Evolutionary conservation across 2,888 invertebrate genomes (phyloP), one percentile per base, ranked within the genome.

Genomic region (Heliconius ismenius): DNA sequence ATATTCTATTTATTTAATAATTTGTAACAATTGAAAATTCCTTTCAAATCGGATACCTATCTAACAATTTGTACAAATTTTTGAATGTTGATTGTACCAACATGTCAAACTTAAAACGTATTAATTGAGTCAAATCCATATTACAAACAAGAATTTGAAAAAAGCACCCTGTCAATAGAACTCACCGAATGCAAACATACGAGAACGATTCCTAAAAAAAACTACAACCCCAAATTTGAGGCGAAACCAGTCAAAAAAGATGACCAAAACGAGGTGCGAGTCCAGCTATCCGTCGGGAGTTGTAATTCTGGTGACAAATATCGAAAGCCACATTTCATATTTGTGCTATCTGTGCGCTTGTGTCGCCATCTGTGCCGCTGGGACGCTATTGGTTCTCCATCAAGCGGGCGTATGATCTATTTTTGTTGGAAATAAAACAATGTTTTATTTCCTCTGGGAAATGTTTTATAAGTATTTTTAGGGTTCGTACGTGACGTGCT

Each of bases 281-380:
- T 87, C 84, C 88, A 88, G 86, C 89, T 87, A 78, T 82, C 94
- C 92, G 88, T 84, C 88, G 94, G 93, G 94, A 90, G 91, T 91
- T 90, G 90, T 94, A 94, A 93, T 91, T 94, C 93, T 93, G 92
- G 92, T 94, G 94, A 94, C 94, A 94, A 94, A 94, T 94, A 94
- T 94, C 94, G 93, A 92, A 92, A 85, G 91, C 91, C 87, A 91
- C 93, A 93, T 91, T 91, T 93, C 93, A 94, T 93, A 93, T 94
- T 93, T 93, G 86, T 92, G 93, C 93, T 93, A 93, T 94, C 94
- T 92, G 88, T 84, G 91, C 91, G 91, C 88, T 88, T 85, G 90
- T 89, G 92, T 87, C 92, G 91, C 93, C 93, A 93, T 94, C 93
- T 94, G 93, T 90, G 93, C 92, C 89, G 87, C 87, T 86, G 92